phyloP scores from a whole-genome alignment of 2,888 invertebrate genomes.

The Tachina lurida region DNA sequence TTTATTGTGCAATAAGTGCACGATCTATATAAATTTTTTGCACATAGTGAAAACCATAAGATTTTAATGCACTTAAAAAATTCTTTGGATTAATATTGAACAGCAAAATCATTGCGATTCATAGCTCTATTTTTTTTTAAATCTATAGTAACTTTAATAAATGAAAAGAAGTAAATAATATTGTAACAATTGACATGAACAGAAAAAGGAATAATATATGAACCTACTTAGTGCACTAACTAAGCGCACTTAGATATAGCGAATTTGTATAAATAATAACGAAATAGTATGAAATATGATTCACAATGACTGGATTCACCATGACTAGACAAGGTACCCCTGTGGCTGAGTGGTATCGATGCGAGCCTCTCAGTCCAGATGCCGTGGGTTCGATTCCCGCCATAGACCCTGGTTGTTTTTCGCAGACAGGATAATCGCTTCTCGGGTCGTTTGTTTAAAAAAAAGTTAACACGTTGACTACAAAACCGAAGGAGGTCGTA shows the following conservation, averaged over 20 bases:
- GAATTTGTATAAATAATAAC: not conserved
- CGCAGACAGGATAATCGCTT: too few species aligned
- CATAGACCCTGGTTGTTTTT: too few species aligned
- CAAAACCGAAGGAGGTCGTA: too few species aligned
- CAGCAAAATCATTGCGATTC: conserved; percentile 34
- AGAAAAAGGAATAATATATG: too few species aligned
- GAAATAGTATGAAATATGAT: not conserved
- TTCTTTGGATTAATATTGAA: not conserved
- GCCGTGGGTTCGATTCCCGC: too few species aligned
- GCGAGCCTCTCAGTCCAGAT: too few species aligned
- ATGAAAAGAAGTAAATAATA: not conserved
- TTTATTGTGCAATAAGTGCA: conserved; percentile 71
- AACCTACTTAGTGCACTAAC: not conserved
- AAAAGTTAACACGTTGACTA: too few species aligned
- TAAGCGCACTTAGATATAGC: not conserved
- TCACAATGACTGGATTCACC: too few species aligned
- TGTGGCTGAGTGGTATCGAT: too few species aligned
- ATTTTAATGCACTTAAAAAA: conserved; percentile 7
- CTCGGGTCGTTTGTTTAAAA: too few species aligned
- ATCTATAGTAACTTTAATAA: not conserved
- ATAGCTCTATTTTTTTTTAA: conserved; percentile 15
- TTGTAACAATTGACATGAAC: not conserved
- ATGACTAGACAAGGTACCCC: too few species aligned
- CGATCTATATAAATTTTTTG: conserved; percentile 46
- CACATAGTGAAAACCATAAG: not conserved